Conservation (phyloP, 2,113 vertebrate species). For the Anoplopoma fimbria region DNA sequence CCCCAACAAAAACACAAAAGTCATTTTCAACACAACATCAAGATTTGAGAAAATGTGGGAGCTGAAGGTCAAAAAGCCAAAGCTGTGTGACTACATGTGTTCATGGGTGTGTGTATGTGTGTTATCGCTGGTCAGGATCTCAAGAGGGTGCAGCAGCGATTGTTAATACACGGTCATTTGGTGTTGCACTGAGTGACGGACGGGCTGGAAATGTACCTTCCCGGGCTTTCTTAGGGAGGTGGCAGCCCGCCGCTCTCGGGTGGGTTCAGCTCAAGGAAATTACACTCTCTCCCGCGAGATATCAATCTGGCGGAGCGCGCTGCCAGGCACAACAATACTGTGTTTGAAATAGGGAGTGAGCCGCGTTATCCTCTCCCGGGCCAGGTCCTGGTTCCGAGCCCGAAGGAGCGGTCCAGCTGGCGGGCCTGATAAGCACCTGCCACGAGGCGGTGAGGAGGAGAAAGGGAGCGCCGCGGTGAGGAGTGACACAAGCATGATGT, state of each 20-base stretch:
- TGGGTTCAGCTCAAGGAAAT: slow-evolving; percentile 80
- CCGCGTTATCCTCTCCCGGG: slow-evolving; percentile 59
- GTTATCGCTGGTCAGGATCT: slow-evolving; percentile 59
- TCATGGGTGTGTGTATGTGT: slow-evolving; percentile 49
- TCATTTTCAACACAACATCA: background rate
- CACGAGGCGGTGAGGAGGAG: slow-evolving; percentile 41
- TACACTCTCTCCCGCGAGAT: slow-evolving; percentile 86
- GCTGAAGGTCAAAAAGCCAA: slow-evolving; percentile 52
- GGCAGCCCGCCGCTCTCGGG: slow-evolving; percentile 31
- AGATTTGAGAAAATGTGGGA: background rate
- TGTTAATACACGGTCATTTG: slow-evolving; percentile 61
- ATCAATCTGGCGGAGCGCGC: slow-evolving; percentile 82
- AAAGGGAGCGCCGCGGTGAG: background rate
- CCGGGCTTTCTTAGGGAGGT: slow-evolving; percentile 45
- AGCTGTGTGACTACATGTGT: slow-evolving; percentile 37
- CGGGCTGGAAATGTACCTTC: slow-evolving; percentile 56
- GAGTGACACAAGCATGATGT: slow-evolving; percentile 31
- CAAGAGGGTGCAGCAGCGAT: slow-evolving; percentile 54
- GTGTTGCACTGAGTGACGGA: slow-evolving; percentile 63
- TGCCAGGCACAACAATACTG: slow-evolving; percentile 87
- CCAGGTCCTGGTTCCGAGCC: slow-evolving; percentile 76
- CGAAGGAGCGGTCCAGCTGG: slow-evolving; percentile 83
- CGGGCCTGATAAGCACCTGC: slow-evolving; percentile 85
- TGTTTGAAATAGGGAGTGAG: slow-evolving; percentile 84
- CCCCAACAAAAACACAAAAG: background rate